Base-by-base conservation (phyloP, 2,113 vertebrate species). In the Sphaerodactylus townsendi region DNA sequence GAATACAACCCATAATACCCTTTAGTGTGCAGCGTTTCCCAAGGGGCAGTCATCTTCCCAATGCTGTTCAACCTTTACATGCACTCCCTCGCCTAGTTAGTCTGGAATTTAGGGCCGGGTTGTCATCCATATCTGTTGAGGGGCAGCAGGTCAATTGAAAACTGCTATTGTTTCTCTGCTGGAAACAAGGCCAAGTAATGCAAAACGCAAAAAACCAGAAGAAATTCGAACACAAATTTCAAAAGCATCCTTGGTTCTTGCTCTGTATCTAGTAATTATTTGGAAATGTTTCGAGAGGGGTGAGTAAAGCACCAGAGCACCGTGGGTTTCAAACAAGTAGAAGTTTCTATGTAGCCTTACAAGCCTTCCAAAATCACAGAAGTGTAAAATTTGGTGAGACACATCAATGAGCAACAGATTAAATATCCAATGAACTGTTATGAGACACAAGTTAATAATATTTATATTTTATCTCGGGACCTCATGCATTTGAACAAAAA, bases 381-480 rank as follows among this genome's bases (percentile, higher is more conserved):
- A 83, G 17, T 35, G 37, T 65, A 25, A 1, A 14, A 66, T 88
- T 79, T 30, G 64, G 33, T 73, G 75, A 37, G 19, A 74, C 25
- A 15, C 15, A 9, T 19, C 19, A 39, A 13, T 68, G 33, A 28
- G 39, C 76, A 83, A 59, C 21, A 65, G 65, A 68, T 82, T 73
- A 66, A 77, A 82, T 84, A 84, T 28, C 65, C 35, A 69, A 21
- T 50, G n/a, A 76, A 81, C 17, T 85, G 39, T 79, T 83, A 86
- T 64, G 79, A 84, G 15, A 15, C 48, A 3, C 44, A 68, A 46
- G 65, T 66, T 79, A 71, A 79, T 78, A 77, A 81, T 41, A 28
- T 66, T 30, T 81, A 50, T 13, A 13, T 81, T 39, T 71, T 33
- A 53, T 11, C 30, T 41, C 25, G 10, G 17, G 56, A 79, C 77